Evolutionary conservation across 2,888 invertebrate genomes (phyloP).

Genomic region (Sminthurinus aureus): DNA sequence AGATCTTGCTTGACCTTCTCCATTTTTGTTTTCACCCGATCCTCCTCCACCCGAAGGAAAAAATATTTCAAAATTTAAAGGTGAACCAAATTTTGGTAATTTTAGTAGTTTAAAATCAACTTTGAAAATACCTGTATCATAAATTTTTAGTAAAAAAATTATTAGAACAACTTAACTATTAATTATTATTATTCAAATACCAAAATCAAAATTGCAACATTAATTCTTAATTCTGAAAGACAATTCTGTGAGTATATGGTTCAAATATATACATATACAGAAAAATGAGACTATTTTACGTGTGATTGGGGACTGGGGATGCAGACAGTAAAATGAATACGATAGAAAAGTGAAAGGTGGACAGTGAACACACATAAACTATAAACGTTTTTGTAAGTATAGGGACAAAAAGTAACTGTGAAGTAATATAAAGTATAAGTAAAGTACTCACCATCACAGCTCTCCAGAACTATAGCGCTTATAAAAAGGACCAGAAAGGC

Average conservation of each 20-base stretch:
- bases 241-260: background rate
- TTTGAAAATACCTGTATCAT: conserved; percentile 21
- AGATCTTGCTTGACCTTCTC: conserved; percentile 1
- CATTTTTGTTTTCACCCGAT: background rate
- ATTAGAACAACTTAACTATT: background rate
- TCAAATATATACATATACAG: background rate
- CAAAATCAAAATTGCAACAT: too few species aligned
- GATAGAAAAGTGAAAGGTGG: background rate
- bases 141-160: background rate
- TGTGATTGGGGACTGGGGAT: background rate
- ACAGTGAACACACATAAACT: background rate
- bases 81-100: conserved; percentile 14
- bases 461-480: background rate
- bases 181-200: too few species aligned
- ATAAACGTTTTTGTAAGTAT: background rate
- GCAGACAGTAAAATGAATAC: background rate
- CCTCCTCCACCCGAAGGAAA: background rate
- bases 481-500: conserved; percentile 1
- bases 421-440: background rate
- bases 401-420: background rate
- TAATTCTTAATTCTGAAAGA: too few species aligned
- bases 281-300: background rate
- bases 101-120: conserved; percentile 17
- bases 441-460: conserved; percentile 28
- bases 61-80: conserved; percentile 21